Evolutionary conservation across 2,797 vertebrate genomes (phyloP).

Genomic region (Trichosurus vulpecula): DNA sequence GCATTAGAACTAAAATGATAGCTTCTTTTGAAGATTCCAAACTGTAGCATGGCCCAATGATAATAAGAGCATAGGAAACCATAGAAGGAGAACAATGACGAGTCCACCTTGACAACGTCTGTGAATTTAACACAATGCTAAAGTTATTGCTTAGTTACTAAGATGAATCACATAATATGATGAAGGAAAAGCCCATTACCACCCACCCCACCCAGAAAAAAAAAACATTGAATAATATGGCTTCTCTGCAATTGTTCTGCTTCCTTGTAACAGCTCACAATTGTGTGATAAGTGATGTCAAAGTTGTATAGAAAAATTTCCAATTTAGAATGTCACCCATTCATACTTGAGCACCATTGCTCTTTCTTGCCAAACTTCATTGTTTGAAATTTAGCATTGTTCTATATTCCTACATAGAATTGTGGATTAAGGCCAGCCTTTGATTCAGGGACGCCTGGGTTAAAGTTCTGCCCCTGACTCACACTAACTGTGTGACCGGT

Average conservation of each 20-base stretch:
- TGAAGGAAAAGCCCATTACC: not conserved
- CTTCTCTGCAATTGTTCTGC: not conserved
- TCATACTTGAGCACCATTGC: not conserved
- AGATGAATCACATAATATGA: not conserved
- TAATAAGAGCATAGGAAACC: not conserved
- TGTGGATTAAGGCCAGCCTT: not conserved
- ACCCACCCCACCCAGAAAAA: not conserved
- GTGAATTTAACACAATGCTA: not conserved
- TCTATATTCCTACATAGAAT: not conserved
- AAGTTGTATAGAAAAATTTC: not conserved
- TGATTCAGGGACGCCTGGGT: not conserved
- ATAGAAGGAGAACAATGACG: not conserved
- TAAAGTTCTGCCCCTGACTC: not conserved
- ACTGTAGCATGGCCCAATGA: not conserved
- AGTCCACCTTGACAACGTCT: not conserved
- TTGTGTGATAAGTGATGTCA: not conserved
- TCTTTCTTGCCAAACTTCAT: not conserved
- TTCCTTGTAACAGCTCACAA: not conserved
- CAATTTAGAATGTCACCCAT: not conserved
- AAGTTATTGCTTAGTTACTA: not conserved
- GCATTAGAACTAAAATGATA: not conserved
- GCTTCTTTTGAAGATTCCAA: not conserved
- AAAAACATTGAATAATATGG: not conserved
- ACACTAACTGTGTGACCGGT: not conserved
- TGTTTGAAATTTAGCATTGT: not conserved